Evolutionary conservation across 2,113 vertebrate genomes (phyloP).

Genomic region (Lynx canadensis): DNA sequence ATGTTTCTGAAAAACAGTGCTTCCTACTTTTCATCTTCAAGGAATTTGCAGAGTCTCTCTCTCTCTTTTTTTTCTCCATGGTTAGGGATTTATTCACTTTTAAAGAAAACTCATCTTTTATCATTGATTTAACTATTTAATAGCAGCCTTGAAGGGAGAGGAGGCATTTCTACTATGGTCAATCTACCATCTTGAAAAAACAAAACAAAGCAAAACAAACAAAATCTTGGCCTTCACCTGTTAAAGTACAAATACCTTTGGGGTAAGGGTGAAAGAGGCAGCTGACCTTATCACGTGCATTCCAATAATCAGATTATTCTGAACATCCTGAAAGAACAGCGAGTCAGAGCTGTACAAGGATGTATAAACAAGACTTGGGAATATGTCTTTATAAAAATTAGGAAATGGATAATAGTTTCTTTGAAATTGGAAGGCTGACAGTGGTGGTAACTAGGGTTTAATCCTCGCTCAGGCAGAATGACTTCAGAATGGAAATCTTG

Average conservation of each 20-base stretch:
- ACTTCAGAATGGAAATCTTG: neutral
- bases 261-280: neutral
- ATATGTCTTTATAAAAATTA: neutral
- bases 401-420: neutral
- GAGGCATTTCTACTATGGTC: neutral
- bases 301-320: conserved; percentile 1
- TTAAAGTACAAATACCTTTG: neutral
- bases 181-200: neutral
- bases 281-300: neutral
- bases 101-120: neutral
- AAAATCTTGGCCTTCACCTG: neutral
- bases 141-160: neutral
- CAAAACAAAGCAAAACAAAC: neutral
- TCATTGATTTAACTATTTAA: conserved; percentile 27
- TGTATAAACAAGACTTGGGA: neutral
- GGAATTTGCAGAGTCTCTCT: neutral
- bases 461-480: neutral
- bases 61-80: neutral
- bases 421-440: neutral
- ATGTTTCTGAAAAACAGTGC: neutral
- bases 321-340: neutral
- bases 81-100: neutral
- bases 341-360: neutral
- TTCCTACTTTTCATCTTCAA: neutral
- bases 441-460: neutral